phyloP scores from a whole-genome alignment of 2,797 vertebrate genomes.

The Hydrolagus colliei region DNA sequence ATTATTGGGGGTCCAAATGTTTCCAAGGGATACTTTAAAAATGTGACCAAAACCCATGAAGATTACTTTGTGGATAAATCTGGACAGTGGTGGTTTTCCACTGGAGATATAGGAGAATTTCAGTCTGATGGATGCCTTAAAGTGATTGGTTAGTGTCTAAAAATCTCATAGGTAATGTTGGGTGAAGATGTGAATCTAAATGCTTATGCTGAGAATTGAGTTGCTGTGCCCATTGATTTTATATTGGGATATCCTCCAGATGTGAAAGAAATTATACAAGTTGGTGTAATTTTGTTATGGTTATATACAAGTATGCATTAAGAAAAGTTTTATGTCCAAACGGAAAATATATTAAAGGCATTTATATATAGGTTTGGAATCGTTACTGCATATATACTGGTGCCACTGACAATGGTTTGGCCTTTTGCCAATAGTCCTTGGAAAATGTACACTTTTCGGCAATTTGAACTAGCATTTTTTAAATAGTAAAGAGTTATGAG shows the following conservation, averaged over 20 bases:
- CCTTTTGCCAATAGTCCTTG: conserved; percentile 17
- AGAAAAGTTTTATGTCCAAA: background rate
- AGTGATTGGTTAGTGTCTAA: conserved; percentile 76
- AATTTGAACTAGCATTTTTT: background rate
- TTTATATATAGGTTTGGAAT: background rate
- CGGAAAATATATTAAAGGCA: background rate
- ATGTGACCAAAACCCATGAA: conserved; percentile 59
- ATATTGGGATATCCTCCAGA: background rate
- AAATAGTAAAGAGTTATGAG: background rate
- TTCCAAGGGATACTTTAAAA: conserved; percentile 89
- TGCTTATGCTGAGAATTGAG: background rate
- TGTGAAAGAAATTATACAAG: too few species aligned
- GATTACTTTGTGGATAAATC: conserved; percentile 79
- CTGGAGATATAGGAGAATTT: conserved; percentile 87
- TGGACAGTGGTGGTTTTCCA: conserved; percentile 87
- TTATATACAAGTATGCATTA: background rate
- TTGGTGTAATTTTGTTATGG: too few species aligned
- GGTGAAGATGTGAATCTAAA: background rate
- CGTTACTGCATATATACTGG: background rate
- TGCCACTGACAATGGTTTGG: background rate
- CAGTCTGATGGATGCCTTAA: conserved; percentile 84
- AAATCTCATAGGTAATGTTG: background rate
- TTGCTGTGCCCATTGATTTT: background rate
- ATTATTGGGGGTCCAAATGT: conserved; percentile 84
- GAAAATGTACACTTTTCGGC: conserved; percentile 15